Percentiles rank a stretch among this genome's conserved stretches.
Evolutionary conservation across 53 echinoderm and acorn worm species (phyloP).

Genomic region (Paelopatides confundens): DNA sequence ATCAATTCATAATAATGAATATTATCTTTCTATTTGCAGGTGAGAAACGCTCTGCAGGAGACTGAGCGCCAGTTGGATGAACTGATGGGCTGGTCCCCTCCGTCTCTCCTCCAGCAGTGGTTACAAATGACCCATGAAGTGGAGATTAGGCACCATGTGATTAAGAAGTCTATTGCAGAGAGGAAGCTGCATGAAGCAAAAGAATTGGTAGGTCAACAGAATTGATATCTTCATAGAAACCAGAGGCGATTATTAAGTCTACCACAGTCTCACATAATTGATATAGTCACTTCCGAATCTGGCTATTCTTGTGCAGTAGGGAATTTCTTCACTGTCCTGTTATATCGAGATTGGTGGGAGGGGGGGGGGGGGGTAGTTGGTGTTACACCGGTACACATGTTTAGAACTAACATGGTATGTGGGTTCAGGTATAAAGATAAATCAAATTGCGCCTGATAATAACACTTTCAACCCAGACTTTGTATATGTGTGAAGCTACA

Average conservation of each 20-base stretch:
- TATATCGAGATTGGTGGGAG: too few species aligned
- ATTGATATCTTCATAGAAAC: background rate
- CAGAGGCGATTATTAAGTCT: too few species aligned
- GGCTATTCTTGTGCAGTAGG: too few species aligned
- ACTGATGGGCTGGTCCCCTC: conserved; percentile 77
- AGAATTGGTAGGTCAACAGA: conserved; percentile 75
- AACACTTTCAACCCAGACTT: too few species aligned
- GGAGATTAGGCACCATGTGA: conserved; percentile 74
- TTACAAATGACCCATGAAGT: conserved; percentile 92
- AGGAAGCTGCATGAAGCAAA: conserved; percentile 91
- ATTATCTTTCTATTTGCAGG: conserved; percentile 35
- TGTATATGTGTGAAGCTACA: too few species aligned
- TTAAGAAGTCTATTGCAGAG: conserved; percentile 79
- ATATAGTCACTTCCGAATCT: too few species aligned
- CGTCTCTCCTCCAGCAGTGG: conserved; percentile 85
- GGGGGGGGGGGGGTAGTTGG: too few species aligned
- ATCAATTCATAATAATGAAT: background rate
- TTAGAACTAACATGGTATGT: background rate
- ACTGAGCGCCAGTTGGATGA: conserved; percentile 78
- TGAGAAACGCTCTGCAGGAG: conserved; percentile 78
- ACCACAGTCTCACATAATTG: too few species aligned
- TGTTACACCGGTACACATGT: too few species aligned
- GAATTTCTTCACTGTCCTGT: too few species aligned
- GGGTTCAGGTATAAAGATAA: too few species aligned
- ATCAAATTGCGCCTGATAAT: too few species aligned